Evolutionary conservation across 2,113 vertebrate species (phyloP).

Genomic region (Paradoxurus hermaphroditus): DNA sequence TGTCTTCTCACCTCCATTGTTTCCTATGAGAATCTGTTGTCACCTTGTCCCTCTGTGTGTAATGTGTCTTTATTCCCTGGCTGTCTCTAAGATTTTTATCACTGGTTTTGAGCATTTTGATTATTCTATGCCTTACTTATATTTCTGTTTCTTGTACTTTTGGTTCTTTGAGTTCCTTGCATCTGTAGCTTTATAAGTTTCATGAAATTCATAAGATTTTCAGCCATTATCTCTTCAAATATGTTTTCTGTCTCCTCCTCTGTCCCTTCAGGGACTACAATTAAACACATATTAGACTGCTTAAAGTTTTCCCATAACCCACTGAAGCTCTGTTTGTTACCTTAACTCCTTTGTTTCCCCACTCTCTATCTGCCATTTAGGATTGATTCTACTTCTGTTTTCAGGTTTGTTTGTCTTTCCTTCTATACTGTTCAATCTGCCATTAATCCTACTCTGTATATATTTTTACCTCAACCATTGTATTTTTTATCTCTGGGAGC

Average conservation of each 20-base stretch:
- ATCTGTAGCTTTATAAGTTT: not conserved
- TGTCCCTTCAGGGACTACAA: not conserved
- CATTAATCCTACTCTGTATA: not conserved
- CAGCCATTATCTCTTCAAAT: not conserved
- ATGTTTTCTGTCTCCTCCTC: not conserved
- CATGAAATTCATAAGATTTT: not conserved
- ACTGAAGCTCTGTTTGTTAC: not conserved
- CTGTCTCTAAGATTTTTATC: not conserved
- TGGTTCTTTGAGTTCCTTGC: not conserved
- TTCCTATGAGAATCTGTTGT: not conserved
- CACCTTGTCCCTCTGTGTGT: not conserved
- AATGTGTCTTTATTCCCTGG: not conserved
- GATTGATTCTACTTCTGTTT: not conserved
- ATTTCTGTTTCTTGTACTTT: not conserved
- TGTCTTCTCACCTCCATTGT: not conserved
- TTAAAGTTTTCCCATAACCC: not conserved
- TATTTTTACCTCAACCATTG: not conserved
- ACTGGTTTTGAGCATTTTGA: not conserved
- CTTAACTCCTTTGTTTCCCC: not conserved
- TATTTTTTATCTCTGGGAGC: not conserved
- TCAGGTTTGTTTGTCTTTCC: not conserved
- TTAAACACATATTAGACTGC: not conserved
- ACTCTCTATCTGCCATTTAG: not conserved
- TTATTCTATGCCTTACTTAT: not conserved
- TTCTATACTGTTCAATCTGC: not conserved